Evolutionary conservation across 2,797 vertebrate species (phyloP).

Genomic region (Pagetopsis macropterus): DNA sequence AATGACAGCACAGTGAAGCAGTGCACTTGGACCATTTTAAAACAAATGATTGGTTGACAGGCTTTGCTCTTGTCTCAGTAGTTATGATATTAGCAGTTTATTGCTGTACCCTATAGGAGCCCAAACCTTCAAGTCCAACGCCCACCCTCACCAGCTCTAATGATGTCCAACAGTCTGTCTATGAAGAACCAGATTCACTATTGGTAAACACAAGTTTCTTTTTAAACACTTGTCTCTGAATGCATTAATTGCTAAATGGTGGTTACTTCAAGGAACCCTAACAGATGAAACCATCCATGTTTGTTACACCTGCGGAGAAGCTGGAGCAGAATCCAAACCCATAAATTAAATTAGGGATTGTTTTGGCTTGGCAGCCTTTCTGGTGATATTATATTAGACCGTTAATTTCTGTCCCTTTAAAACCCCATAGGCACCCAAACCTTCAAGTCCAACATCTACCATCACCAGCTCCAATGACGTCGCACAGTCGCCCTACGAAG

Average conservation of each 20-base stretch:
- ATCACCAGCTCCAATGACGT: background rate
- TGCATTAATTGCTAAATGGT: too few relatives aligned
- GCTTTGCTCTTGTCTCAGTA: background rate
- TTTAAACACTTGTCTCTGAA: background rate
- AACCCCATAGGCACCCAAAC: slow-evolving; percentile 14
- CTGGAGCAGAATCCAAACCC: too few relatives aligned
- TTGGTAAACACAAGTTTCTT: slow-evolving; percentile 36
- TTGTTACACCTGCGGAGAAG: too few relatives aligned
- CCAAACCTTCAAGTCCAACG: slow-evolving; percentile 8
- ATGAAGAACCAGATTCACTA: slow-evolving; percentile 35
- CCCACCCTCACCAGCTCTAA: background rate
- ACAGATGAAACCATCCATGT: too few relatives aligned
- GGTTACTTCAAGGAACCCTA: too few relatives aligned
- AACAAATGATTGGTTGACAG: background rate
- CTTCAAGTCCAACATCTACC: background rate
- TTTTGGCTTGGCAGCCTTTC: background rate
- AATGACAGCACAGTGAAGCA: background rate
- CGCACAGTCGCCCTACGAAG: slow-evolving; percentile 19
- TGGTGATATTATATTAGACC: background rate
- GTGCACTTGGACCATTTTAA: background rate
- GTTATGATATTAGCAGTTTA: background rate
- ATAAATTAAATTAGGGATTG: too few relatives aligned
- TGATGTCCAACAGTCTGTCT: background rate
- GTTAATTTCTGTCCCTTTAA: background rate
- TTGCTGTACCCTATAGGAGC: slow-evolving; percentile 21